Conservation (phyloP, 2,888 invertebrate species). For the Agrotis ipsilon region DNA sequence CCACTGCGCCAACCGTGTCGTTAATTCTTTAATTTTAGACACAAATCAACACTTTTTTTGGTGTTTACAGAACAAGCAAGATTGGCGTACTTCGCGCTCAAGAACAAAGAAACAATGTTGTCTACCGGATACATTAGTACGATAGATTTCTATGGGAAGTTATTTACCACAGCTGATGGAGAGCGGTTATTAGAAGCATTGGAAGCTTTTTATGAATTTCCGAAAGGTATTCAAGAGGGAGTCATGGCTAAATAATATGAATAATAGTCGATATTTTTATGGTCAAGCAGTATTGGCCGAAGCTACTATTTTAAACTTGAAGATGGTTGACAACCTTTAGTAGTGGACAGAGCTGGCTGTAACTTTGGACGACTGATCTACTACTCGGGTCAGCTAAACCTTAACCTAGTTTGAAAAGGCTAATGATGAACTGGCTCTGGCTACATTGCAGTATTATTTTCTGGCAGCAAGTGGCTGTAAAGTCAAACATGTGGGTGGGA, state of each 20-base stretch:
- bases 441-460: no score
- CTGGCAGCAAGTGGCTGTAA: no score
- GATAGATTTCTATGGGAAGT: background rate
- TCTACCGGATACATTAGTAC: rapidly evolving
- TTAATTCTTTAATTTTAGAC: no score
- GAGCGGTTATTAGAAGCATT: background rate
- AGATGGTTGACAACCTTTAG: background rate
- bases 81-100: background rate
- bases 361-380: background rate
- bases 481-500: no score
- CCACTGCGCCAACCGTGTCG: no score
- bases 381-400: no score
- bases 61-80: background rate
- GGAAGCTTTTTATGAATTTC: background rate
- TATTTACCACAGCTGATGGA: conserved; percentile 1
- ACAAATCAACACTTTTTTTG: background rate
- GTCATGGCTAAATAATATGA: background rate
- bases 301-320: background rate
- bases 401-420: no score
- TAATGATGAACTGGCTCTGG: no score
- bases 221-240: background rate
- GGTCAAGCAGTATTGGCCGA: background rate
- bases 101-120: background rate
- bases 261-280: background rate
- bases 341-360: background rate